Conservation (phyloP, 2,113 vertebrate genomes). For the Thalassarche chlororhynchos region DNA sequence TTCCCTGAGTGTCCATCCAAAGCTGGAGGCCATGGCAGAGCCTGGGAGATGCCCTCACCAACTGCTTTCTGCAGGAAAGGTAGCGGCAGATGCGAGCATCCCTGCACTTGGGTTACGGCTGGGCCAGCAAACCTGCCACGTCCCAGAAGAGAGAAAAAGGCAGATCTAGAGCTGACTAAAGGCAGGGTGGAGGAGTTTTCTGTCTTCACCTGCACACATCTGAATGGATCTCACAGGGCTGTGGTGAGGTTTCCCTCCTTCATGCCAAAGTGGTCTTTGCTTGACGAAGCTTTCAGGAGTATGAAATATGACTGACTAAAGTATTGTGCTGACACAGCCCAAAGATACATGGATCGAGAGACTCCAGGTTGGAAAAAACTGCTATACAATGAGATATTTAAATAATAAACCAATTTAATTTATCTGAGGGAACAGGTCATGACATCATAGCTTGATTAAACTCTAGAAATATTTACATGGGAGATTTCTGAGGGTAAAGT, state of each 20-base stretch:
- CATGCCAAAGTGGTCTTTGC: neutral
- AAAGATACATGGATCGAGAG: neutral
- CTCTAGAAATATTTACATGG: neutral
- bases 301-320: neutral
- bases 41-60: neutral
- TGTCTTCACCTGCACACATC: neutral
- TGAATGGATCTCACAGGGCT: neutral
- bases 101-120: neutral
- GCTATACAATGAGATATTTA: neutral
- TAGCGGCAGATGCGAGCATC: neutral
- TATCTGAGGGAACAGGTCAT: neutral
- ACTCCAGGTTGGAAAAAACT: neutral
- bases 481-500: neutral
- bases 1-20: neutral
- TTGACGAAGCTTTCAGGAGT: neutral
- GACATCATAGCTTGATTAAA: neutral
- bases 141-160: neutral
- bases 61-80: neutral
- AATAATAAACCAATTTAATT: neutral
- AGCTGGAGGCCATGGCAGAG: neutral
- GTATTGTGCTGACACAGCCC: neutral
- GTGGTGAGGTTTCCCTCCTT: neutral
- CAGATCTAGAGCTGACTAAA: neutral
- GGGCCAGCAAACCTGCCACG: neutral
- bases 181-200: neutral